Base-by-base conservation (phyloP, 2,888 invertebrate genomes). In the Exephanes ischioxanthus region DNA sequence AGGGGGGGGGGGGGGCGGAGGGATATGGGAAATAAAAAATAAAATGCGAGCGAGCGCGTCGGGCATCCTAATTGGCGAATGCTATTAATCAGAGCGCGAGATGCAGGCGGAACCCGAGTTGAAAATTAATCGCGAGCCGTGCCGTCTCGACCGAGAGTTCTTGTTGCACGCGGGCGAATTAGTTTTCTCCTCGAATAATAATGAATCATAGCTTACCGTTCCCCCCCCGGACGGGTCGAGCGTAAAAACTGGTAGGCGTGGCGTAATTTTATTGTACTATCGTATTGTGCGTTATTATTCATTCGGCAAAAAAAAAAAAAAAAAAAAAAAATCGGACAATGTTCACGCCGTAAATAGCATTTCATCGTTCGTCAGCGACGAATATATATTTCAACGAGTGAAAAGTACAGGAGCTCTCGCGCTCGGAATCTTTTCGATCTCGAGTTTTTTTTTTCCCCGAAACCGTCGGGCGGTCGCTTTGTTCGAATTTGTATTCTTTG, bases 401-500 rank as follows among this genome's bases (percentile, higher is more conserved):
- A 45, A 45, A 16, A 45, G 14, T 45, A 1, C 2, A 3, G 14
- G 14, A 11, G 41, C 41, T 45, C 45, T 45, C 16, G 16, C 3
- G 45, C 45, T 16, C 45, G 45, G 16, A 14, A 1, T 16, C 1
- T 45, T 3, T 45, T 16, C 45, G 45, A 45, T 45, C 45, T 45
- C 45, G 45, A 16, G 3, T 0, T 45, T 14, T 45, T 45, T 14
- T n/a, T n/a, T n/a, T n/a, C n/a, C 14, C 16, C 14, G 16, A 45
- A 45, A 45, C 45, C 3, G 14, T 45, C 45, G 16, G 45, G 61
- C 68, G 67, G 45, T 70, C 22, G 78, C 81, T 81, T 55, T 71
- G 22, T 77, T 73, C 63, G 68, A 14, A 73, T 78, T 78, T 81
- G 71, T 84, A 84, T 81, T 84, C 84, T 73, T 81, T 73, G 58